Base-by-base conservation (phyloP, 92 coral and sea anemone genomes). In the Phenganax subtilis region DNA sequence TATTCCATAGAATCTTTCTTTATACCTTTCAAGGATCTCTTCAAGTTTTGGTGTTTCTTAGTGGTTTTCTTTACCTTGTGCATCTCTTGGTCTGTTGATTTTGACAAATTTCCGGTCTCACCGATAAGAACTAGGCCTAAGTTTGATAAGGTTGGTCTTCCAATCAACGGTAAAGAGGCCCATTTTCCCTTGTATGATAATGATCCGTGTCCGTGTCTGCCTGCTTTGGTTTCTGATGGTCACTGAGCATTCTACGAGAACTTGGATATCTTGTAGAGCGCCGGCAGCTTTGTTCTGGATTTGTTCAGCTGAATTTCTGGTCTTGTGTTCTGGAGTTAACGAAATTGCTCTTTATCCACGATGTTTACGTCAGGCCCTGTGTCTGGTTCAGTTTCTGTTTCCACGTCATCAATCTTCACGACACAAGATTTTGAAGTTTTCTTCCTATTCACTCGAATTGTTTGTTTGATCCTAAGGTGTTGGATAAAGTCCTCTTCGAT, bases 41-140 rank as follows among this genome's bases (percentile, higher is more conserved):
- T 75, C 11, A n/a, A 75, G 66, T 57, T 54, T 54, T 25, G 28
- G 75, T 70, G 28, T n/a, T 3, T 56, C 31, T 29, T 75, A 30
- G 52, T 54, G 8, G 64, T 75, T n/a, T 54, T 75, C 65, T 75
- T 75, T 3, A 57, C 81, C 37, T 55, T 75, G 27, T 10, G 54
- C 8, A 37, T 55, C 37, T 75, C 81, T 51, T 25, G 28, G 6
- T n/a, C 44, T 76, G 85, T 85, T 55, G 92, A 85, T 17, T 82
- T 30, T 47, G 61, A 68, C 31, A 90, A 84, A 30, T 82, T 71
- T 44, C 92, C 92, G 28, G 90, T 85, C 31, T 72, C 80, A 77
- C 87, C 90, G 73, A 87, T 84, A 12, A 82, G 51, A 17, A 88
- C 78, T 87, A 88, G 86, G 28, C 89, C 91, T 61, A 90, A 83